Base-by-base conservation (phyloP, 2,113 vertebrate species). In the Myrmecobius fasciatus region DNA sequence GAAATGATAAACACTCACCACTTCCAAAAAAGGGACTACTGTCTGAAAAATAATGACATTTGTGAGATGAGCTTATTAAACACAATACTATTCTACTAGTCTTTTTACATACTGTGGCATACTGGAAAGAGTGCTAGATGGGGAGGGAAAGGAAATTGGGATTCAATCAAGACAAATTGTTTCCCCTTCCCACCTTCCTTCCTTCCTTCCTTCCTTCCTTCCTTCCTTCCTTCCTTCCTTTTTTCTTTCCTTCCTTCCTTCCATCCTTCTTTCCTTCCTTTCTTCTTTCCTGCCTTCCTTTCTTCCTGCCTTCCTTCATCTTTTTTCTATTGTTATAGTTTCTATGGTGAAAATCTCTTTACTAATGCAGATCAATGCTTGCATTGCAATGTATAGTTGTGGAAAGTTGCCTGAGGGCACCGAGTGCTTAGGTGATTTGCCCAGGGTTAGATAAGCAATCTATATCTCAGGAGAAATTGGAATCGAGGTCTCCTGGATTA, bases 1-100 rank as follows among this genome's bases (percentile, higher is more conserved):
- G 89, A 92, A 91, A 94, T 67, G 22, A 75, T 93, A 36, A 91
- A 22, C 17, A 24, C 67, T 17, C 36, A 43, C 20, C 20, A 83
- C 67, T 9, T 46, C 90, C 31, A 20, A 93, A 96, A 90, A 49
- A 28, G 95, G 95, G 22, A 43, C 67, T 54, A 95, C 46, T 54
- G 36, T 47, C 46, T 95, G 92, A 94, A 95, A 95, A 96, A 47
- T 43, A 52, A 0, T 92, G 54, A 95, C 67, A 83, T 83, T 83
- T 53, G 36, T 90, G 94, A 91, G 31, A 96, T 60, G 91, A 28
- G 90, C 10, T 91, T 90, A 89, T 43, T 93, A 91, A 95, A 89
- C 95, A 56, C 36, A 96, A 43, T 83, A 83, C n/a, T 83, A 1
- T 43, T 83, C 17, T 83, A 83, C 20, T 8, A n/a, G 36, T 17